Evolutionary conservation across 2,888 invertebrate genomes (phyloP).

Genomic region (Sphecodes monilicornis): DNA sequence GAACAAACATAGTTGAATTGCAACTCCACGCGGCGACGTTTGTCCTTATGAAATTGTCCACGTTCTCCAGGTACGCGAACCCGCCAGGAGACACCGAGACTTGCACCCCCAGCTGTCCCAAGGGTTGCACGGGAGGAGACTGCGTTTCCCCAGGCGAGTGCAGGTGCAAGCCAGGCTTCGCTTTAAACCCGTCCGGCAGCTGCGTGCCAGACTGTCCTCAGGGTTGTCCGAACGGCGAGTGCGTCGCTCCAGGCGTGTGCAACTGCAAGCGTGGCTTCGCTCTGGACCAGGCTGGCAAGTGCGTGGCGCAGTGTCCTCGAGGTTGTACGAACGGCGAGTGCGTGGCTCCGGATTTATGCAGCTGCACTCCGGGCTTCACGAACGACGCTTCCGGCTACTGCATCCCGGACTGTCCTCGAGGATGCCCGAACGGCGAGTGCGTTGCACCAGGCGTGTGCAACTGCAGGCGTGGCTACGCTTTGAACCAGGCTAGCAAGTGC

Average conservation of each 20-base stretch:
- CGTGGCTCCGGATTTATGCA: conserved; percentile 76
- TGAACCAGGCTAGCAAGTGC: conserved; percentile 66
- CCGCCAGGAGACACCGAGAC: conserved; percentile 74
- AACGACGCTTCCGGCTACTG: conserved; percentile 72
- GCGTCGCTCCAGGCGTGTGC: conserved; percentile 77
- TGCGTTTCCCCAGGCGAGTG: conserved; percentile 78
- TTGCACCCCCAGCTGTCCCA: conserved; percentile 74
- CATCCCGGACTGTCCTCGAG: background rate
- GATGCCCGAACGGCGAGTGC: conserved; percentile 70
- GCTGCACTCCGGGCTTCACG: conserved; percentile 73
- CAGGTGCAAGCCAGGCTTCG: conserved; percentile 72
- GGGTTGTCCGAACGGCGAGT: conserved; percentile 65
- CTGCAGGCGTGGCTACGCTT: conserved; percentile 73
- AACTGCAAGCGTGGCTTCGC: conserved; percentile 67
- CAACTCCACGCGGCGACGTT: too few species aligned
- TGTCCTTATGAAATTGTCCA: background rate
- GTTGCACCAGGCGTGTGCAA: conserved; percentile 76
- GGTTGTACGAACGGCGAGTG: conserved; percentile 70
- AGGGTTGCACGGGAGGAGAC: conserved; percentile 56
- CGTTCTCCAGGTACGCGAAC: conserved; percentile 74
- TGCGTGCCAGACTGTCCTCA: conserved; percentile 74
- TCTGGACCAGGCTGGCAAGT: conserved; percentile 41
- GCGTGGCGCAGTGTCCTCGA: conserved; percentile 73
- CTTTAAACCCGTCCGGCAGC: conserved; percentile 69
- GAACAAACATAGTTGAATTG: too few species aligned